Conservation (phyloP, 1,140 invertebrate species). For the Drosophila ambigua region DNA sequence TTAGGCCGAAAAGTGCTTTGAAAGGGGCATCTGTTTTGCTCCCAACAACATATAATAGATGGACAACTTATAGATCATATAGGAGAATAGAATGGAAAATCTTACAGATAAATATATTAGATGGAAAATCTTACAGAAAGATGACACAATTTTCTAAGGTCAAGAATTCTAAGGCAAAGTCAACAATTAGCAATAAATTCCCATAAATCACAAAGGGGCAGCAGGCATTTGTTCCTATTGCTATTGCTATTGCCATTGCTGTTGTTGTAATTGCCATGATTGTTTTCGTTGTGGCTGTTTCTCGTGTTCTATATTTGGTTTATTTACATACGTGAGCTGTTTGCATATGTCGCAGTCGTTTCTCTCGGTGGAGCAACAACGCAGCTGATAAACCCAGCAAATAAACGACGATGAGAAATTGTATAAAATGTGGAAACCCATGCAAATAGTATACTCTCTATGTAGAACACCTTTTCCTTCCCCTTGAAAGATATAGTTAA, state of each 20-base stretch:
- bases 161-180: constrained; percentile 34
- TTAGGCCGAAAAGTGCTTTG: constrained; percentile 17
- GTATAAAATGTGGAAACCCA: constrained; percentile 23
- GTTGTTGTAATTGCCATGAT: constrained; percentile 1
- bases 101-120: constrained; percentile 24
- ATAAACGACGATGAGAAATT: constrained; percentile 13
- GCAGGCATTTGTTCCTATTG: constrained; percentile 10
- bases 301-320: constrained; percentile 47
- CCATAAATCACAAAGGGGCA: constrained; percentile 58
- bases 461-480: no score
- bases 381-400: constrained; percentile 40
- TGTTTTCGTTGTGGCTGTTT: constrained; percentile 20
- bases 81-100: constrained; percentile 12
- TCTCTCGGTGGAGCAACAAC: constrained; percentile 3
- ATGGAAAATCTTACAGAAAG: constrained; percentile 43
- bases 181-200: constrained; percentile 60
- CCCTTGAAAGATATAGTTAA: no score
- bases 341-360: constrained; percentile 37
- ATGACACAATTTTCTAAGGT: constrained; percentile 34
- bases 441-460: constrained; percentile 26
- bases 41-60: constrained; percentile 2
- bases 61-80: constrained; percentile 20
- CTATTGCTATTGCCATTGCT: not conserved
- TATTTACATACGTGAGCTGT: constrained; percentile 44
- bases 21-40: constrained; percentile 29